A percentile compares a stretch with the other conserved stretches of the same genome.
Evolutionary conservation across 2,797 vertebrate genomes (phyloP).

Genomic region (Eremophila alpestris): DNA sequence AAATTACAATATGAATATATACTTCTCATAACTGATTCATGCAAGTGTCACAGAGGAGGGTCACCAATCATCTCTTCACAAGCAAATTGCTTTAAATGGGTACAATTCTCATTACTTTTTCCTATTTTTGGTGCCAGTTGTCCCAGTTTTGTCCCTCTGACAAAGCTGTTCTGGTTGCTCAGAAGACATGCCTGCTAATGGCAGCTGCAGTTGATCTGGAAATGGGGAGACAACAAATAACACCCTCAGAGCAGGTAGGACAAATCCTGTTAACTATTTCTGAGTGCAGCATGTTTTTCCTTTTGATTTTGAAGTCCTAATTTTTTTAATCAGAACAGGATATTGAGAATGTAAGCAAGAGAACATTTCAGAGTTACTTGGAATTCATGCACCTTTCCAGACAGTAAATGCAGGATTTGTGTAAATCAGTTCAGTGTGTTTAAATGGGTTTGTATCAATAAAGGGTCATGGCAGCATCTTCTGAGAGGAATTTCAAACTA

Average conservation of each 20-base stretch:
- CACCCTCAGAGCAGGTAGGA: slow-evolving; percentile 81
- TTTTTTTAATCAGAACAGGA: neutral
- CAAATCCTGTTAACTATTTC: neutral
- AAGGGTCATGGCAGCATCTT: neutral
- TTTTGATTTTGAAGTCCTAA: neutral
- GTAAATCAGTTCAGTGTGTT: neutral
- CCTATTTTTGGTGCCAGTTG: slow-evolving; percentile 78
- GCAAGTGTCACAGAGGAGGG: neutral
- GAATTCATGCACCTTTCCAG: neutral
- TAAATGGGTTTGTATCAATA: neutral
- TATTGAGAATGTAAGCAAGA: neutral
- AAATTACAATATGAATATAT: neutral
- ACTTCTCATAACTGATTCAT: slow-evolving; percentile 8
- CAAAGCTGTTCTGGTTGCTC: slow-evolving; percentile 83
- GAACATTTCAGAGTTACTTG: neutral
- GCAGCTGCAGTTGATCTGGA: slow-evolving; percentile 86
- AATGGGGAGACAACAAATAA: slow-evolving; percentile 77
- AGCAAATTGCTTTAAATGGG: neutral
- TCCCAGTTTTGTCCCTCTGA: slow-evolving; percentile 87
- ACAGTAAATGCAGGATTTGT: neutral
- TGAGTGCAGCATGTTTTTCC: neutral
- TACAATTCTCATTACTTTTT: slow-evolving; percentile 38
- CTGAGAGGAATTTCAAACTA: neutral
- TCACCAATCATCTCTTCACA: neutral
- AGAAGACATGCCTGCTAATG: slow-evolving; percentile 92